Evolutionary conservation across 1,140 invertebrate species (phyloP).

Genomic region (Philopotamus ludificatus): DNA sequence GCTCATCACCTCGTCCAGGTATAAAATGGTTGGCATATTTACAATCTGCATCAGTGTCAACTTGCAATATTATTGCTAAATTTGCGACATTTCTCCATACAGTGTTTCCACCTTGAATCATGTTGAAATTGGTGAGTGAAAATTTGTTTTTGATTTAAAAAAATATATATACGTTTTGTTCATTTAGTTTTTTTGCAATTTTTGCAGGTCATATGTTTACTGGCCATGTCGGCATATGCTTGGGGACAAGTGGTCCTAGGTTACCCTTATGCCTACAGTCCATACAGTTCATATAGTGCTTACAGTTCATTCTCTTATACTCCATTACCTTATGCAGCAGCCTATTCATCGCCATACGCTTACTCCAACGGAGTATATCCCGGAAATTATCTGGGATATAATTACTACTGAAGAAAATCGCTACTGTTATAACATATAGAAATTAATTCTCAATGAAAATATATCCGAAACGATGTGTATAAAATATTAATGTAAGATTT

Average conservation of each 20-base stretch:
- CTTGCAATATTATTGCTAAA: background rate
- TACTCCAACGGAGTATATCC: slow-evolving; percentile 47
- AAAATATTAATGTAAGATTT: background rate
- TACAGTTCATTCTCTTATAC: slow-evolving; percentile 45
- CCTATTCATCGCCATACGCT: slow-evolving; percentile 46
- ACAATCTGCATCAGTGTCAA: background rate
- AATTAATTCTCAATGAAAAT: too few species aligned
- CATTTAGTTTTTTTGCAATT: background rate
- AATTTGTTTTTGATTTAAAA: background rate
- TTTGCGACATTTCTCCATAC: background rate
- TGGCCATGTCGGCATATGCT: slow-evolving; percentile 42
- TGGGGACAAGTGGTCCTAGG: slow-evolving; percentile 47
- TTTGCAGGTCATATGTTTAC: slow-evolving; percentile 28
- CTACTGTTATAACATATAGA: too few species aligned
- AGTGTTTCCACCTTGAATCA: background rate
- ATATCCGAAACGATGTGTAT: too few species aligned
- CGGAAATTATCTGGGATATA: slow-evolving; percentile 14
- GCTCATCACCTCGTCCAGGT: background rate
- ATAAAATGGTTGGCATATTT: background rate
- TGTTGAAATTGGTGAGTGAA: slow-evolving; percentile 1
- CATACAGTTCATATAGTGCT: slow-evolving; percentile 42
- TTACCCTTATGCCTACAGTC: slow-evolving; percentile 46
- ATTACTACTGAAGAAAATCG: background rate
- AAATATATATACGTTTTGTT: background rate
- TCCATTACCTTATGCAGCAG: slow-evolving; percentile 46